Evolutionary conservation across 2,113 vertebrate species (phyloP), one percentile per base, ranked within the genome.

Genomic region (Archocentrus centrarchus): DNA sequence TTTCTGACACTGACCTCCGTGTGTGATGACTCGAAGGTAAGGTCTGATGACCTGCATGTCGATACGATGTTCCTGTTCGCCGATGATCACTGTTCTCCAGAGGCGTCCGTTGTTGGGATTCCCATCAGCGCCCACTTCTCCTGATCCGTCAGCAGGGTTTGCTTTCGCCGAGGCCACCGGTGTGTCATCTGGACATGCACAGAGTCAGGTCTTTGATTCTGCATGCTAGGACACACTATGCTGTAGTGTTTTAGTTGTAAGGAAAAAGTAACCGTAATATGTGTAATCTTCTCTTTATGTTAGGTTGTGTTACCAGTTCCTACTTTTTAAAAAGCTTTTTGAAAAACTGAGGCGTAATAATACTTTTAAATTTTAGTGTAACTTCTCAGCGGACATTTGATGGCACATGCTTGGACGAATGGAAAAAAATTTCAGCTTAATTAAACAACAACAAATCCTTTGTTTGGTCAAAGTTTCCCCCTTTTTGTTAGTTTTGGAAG

Each of bases 11-110:
- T 93, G 83, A 98, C 98, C 98, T 96, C 98, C 98, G 0, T 99
- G 98, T 0, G 98, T 98, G 87, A 99, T 97, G 91, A 99, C 98
- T 1, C 97, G 96, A 90, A 98, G 97, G 93, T 98, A 99, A 0
- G 98, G 98, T 75, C 97, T 95, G 93, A 99, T 99, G 96, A 99
- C 97, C 92, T 98, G 98, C 88, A 99, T 97, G 92, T 99, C 98
- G 1, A 99, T 99, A 2, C 98, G 96, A 84, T 99, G 98, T 68
- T 99, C 98, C 91, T 99, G 98, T 47, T 99, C 98, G 0, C 98
- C 98, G 0, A 99, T 98, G 88, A 99, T 97, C 77, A 99, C 98
- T 0, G 98, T 98, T 55, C 98, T 96, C 98, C 98, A 99, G 77
- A 99, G 94, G 1, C 98, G 96, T 0, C 98, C 97, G 0, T 97